A percentile compares a stretch with the other conserved stretches of the same genome.
Evolutionary conservation across 92 coral and sea anemone genomes (phyloP).

Genomic region (Anthopleura xanthogrammica): DNA sequence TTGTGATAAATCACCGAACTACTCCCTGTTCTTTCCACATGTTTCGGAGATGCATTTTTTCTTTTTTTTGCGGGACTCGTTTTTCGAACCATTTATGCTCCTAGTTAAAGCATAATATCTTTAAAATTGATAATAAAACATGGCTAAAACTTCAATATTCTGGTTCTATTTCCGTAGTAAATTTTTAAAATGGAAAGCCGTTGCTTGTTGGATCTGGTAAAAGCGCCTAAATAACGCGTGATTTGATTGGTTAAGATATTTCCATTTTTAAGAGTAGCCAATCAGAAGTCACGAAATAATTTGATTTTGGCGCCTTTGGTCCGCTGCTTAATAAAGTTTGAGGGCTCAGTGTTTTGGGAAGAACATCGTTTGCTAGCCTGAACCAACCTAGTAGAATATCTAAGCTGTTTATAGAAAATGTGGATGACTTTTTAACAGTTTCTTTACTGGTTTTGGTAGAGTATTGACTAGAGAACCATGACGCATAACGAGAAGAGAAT

Average conservation of each 20-base stretch:
- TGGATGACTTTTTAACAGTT: background rate
- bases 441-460: background rate
- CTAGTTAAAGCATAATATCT: conserved; percentile 13
- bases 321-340: background rate
- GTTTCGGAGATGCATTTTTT: conserved; percentile 16
- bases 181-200: background rate
- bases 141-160: background rate
- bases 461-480: conserved; percentile 35
- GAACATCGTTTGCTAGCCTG: background rate
- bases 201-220: background rate
- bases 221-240: background rate
- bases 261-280: background rate
- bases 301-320: conserved; percentile 16
- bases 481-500: conserved; percentile 84
- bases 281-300: background rate
- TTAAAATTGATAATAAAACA: background rate
- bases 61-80: conserved; percentile 1
- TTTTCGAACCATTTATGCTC: conserved; percentile 36
- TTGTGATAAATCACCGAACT: conserved; percentile 24
- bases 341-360: background rate
- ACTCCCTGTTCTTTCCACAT: background rate
- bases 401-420: background rate
- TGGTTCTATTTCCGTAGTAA: background rate
- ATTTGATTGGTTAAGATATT: conserved; percentile 24
- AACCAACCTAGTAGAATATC: too few species aligned